phyloP scores from a whole-genome alignment of 2,888 invertebrate species.

The Fabriciana adippe region DNA sequence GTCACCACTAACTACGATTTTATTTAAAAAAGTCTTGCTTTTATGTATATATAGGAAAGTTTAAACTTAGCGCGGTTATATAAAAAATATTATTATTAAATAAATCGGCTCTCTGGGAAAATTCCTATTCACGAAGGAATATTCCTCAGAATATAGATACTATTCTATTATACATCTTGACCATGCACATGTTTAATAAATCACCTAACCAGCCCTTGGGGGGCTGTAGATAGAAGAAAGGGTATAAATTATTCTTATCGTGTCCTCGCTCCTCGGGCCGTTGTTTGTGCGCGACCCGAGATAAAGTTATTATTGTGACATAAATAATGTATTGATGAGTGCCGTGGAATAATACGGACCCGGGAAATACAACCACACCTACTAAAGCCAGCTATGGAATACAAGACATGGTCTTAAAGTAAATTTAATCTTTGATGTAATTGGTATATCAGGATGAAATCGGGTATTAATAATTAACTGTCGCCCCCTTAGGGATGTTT shows the following conservation, averaged over 20 bases:
- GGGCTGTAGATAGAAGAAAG: constrained; percentile 53
- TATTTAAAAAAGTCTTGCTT: too few species aligned
- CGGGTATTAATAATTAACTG: too few species aligned
- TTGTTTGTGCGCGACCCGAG: constrained; percentile 73
- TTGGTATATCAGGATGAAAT: too few species aligned
- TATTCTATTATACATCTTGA: not conserved
- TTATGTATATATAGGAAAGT: too few species aligned
- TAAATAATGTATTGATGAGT: constrained; percentile 59
- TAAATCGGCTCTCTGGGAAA: not conserved
- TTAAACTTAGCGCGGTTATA: not conserved
- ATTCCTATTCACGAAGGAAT: constrained; percentile 9
- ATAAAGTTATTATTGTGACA: constrained; percentile 79
- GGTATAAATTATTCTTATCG: constrained; percentile 62
- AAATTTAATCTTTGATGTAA: too few species aligned
- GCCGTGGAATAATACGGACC: constrained; percentile 73
- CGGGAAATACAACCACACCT: constrained; percentile 26
- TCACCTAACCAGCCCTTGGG: constrained; percentile 50
- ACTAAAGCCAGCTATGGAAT: not conserved
- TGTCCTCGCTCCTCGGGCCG: constrained; percentile 50
- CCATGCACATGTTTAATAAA: constrained; percentile 30
- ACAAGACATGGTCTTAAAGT: not conserved
- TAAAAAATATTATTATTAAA: not conserved
- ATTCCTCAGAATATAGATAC: constrained; percentile 14
- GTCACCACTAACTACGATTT: too few species aligned
- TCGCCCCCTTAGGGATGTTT: too few species aligned